Evolutionary conservation across 2,113 vertebrate genomes (phyloP).

Genomic region (Butorides virescens): DNA sequence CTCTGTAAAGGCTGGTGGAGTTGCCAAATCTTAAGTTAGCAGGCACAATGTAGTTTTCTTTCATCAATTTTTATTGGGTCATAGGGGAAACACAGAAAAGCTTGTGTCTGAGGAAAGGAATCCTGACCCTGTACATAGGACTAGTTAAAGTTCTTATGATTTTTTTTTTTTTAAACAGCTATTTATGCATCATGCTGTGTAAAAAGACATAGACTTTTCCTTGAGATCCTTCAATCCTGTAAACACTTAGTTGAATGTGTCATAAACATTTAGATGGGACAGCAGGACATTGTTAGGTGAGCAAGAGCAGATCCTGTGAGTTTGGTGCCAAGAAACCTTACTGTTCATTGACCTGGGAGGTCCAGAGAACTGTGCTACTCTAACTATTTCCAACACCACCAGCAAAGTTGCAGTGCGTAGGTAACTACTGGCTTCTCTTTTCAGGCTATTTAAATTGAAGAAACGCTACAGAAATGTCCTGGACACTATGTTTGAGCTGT

Average conservation of each 20-base stretch:
- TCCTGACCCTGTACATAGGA: background rate
- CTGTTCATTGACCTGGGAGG: background rate
- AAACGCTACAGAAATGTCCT: conserved; percentile 93
- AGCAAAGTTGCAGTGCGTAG: background rate
- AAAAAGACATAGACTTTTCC: background rate
- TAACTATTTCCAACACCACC: rapidly evolving
- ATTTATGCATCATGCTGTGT: background rate
- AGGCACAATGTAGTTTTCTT: background rate
- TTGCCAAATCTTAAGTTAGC: conserved; percentile 40
- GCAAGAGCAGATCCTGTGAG: background rate
- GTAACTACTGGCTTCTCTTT: background rate
- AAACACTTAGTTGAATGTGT: background rate
- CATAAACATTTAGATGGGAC: background rate
- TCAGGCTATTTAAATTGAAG: conserved; percentile 95
- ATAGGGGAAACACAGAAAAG: background rate
- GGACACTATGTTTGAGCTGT: conserved; percentile 98
- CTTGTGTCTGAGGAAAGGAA: background rate
- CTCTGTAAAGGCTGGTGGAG: background rate
- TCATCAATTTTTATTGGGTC: background rate
- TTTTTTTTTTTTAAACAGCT: background rate
- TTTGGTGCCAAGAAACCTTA: background rate
- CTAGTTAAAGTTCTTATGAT: background rate
- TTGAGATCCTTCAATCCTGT: background rate
- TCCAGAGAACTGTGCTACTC: background rate
- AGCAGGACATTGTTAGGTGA: background rate